phyloP scores from a whole-genome alignment of 2,888 invertebrate genomes.

The Lasioglossum lativentre region DNA sequence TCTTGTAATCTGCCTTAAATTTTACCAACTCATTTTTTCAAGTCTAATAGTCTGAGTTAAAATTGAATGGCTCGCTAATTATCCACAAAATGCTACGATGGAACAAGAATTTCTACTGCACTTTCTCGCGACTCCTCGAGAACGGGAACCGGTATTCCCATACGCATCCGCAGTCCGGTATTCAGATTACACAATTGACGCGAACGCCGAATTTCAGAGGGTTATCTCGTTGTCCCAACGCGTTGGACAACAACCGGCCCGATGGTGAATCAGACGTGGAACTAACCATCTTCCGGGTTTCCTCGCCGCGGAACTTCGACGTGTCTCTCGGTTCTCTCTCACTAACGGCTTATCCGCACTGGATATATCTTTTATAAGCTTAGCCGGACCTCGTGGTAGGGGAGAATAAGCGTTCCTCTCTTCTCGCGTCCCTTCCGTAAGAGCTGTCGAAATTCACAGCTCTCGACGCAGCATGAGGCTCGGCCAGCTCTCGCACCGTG shows the following conservation, averaged over 20 bases:
- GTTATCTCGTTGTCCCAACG: neutral
- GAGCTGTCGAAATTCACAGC: constrained; percentile 57
- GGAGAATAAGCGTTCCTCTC: constrained; percentile 27
- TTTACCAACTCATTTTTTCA: neutral
- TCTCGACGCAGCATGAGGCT: constrained; percentile 23
- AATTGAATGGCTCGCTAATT: neutral
- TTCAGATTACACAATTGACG: neutral
- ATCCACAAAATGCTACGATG: neutral
- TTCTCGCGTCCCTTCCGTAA: constrained; percentile 54
- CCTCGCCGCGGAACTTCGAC: constrained; percentile 4
- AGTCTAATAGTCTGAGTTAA: neutral
- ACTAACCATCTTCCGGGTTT: constrained; percentile 56
- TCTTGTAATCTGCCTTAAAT: too few relatives aligned
- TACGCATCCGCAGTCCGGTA: neutral
- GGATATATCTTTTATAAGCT: constrained; percentile 82
- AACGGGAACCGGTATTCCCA: neutral
- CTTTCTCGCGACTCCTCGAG: neutral
- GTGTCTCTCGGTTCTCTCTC: constrained; percentile 54
- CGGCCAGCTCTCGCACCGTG: constrained; percentile 45
- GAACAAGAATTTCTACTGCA: neutral
- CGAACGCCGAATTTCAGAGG: neutral
- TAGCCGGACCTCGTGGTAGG: constrained; percentile 59
- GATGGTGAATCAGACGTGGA: neutral
- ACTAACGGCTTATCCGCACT: constrained; percentile 73
- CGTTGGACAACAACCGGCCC: neutral